These are phyloP conservation scores for Natator depressus DNA, from an alignment of 2,113 vertebrate genomes.

Conservation along the genomic window DNA sequence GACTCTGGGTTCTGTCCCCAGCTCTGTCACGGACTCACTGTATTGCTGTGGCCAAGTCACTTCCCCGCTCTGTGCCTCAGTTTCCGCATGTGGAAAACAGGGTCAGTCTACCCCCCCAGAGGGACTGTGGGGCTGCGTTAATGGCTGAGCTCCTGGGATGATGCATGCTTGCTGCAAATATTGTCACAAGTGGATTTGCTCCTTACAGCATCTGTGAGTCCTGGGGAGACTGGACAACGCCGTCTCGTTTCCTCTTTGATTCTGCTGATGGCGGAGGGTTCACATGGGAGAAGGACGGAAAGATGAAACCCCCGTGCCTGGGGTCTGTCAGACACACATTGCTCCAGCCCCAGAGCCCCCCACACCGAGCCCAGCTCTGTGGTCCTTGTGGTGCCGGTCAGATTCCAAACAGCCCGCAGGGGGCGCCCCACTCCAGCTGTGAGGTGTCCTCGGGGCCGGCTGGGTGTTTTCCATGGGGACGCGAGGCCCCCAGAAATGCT, in stretches of 20 bases:
- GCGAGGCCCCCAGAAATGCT: too few relatives aligned
- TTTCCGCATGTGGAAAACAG: not conserved
- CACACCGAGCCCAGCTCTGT: not conserved
- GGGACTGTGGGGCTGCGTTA: not conserved
- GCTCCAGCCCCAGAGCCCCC: not conserved
- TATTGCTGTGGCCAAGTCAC: not conserved
- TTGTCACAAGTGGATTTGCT: not conserved
- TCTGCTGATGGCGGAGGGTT: not conserved
- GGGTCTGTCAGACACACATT: not conserved
- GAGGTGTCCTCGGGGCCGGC: too few relatives aligned
- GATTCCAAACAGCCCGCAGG: not conserved
- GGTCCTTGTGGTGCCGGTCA: not conserved
- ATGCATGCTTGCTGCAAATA: not conserved
- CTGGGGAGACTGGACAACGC: not conserved
- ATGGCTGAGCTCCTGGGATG: not conserved
- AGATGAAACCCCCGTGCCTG: not conserved
- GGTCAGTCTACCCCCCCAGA: not conserved
- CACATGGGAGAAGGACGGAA: not conserved
- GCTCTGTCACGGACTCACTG: not conserved
- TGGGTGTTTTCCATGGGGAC: too few relatives aligned
- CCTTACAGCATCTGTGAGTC: not conserved
- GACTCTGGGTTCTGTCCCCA: not conserved
- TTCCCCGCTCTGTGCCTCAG: not conserved
- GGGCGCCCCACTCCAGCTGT: not conserved
- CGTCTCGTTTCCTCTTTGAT: not conserved